phyloP scores from a whole-genome alignment of 2,113 vertebrate genomes.

The Labeo catla region DNA sequence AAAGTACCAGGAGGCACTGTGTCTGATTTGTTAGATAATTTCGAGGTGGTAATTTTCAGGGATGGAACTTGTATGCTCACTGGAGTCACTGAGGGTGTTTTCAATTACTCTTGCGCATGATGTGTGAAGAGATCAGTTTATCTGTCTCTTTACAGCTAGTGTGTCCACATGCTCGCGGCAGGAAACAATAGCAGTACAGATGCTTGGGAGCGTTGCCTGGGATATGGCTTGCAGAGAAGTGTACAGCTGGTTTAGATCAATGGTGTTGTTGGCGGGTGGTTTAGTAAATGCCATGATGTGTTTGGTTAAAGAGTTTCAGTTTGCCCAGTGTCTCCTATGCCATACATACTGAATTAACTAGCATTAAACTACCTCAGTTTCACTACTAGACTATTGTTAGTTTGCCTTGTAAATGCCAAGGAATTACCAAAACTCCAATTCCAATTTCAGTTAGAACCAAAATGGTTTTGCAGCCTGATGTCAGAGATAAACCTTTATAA shows the following conservation, averaged over 20 bases:
- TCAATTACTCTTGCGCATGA: conserved; percentile 43
- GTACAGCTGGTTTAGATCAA: conserved; percentile 15
- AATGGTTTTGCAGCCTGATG: no score
- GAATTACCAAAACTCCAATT: not conserved
- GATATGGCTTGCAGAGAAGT: not conserved
- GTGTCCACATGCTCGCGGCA: conserved; percentile 7
- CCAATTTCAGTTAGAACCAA: not conserved
- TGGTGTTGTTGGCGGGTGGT: conserved; percentile 1
- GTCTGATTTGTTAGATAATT: conserved; percentile 40
- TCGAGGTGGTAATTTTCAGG: conserved; percentile 16
- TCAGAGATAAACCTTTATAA: no score
- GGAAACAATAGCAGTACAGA: conserved; percentile 37
- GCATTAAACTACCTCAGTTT: not conserved
- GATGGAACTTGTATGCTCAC: conserved; percentile 1
- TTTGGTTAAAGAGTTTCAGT: not conserved
- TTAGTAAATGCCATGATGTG: not conserved
- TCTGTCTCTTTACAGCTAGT: conserved; percentile 29
- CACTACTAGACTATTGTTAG: not conserved
- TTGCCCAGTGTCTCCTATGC: not conserved
- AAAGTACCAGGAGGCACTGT: conserved; percentile 3
- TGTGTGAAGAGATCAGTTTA: conserved; percentile 20
- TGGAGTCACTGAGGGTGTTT: conserved; percentile 38
- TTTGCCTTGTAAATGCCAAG: not conserved
- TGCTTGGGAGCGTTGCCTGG: conserved; percentile 24
- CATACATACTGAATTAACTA: not conserved